Evolutionary conservation across 2,888 invertebrate species (phyloP).

Genomic region (Acronicta psi): DNA sequence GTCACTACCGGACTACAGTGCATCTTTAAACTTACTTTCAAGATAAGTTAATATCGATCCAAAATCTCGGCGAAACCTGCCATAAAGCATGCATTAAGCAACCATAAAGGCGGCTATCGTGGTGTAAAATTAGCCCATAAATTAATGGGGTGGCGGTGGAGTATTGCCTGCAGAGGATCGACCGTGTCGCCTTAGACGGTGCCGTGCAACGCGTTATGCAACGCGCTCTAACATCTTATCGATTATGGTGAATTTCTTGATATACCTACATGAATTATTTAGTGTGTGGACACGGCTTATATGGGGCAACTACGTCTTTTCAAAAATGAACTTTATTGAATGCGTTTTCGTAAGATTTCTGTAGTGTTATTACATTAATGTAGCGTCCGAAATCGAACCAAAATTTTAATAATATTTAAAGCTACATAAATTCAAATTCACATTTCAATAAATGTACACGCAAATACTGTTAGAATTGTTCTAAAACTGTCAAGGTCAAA

Average conservation of each 20-base stretch:
- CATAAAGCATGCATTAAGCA: slow-evolving; percentile 28
- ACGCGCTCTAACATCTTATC: slow-evolving; percentile 24
- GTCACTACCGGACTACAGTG: slow-evolving; percentile 5
- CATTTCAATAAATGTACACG: no score
- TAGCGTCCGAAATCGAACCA: no score
- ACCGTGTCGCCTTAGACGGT: slow-evolving; percentile 45
- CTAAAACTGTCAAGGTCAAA: no score
- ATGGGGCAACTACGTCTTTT: not conserved
- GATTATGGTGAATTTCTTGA: slow-evolving; percentile 52
- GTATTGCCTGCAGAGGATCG: slow-evolving; percentile 75
- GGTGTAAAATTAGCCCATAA: slow-evolving; percentile 59
- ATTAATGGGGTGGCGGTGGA: slow-evolving; percentile 66
- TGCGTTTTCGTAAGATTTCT: not conserved
- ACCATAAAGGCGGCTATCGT: slow-evolving; percentile 38
- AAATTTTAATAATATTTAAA: no score
- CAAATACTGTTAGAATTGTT: no score
- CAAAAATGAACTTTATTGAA: not conserved
- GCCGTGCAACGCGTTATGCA: slow-evolving; percentile 41
- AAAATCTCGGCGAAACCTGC: not conserved
- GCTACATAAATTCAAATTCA: no score
- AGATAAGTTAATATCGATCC: slow-evolving; percentile 38
- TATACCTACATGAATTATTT: slow-evolving; percentile 45
- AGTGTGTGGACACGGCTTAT: slow-evolving; percentile 14
- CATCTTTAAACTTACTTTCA: slow-evolving; percentile 29
- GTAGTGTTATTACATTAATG: no score